Conservation (phyloP, 1,140 invertebrate species). For the Halictus rubicundus region DNA sequence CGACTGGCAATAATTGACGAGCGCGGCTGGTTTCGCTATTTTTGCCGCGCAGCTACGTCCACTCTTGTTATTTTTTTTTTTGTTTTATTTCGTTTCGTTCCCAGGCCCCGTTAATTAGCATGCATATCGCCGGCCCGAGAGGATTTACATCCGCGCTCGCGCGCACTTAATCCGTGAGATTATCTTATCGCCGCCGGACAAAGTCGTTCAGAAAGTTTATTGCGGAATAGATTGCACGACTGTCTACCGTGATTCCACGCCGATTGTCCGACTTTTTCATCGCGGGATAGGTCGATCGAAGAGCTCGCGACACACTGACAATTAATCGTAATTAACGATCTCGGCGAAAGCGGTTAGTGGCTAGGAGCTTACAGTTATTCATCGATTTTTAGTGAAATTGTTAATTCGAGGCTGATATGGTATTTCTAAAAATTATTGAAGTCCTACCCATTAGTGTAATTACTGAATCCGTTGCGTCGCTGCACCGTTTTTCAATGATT, state of each 20-base stretch:
- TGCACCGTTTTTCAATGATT: too few species aligned
- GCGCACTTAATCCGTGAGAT: neutral
- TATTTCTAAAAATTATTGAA: too few species aligned
- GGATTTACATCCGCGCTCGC: neutral
- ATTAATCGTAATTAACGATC: too few species aligned
- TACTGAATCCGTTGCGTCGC: too few species aligned
- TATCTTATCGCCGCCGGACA: constrained; percentile 7
- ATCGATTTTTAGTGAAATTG: too few species aligned
- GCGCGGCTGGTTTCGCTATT: neutral
- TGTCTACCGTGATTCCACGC: neutral
- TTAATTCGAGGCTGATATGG: too few species aligned
- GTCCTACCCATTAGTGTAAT: too few species aligned
- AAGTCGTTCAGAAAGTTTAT: constrained; percentile 10
- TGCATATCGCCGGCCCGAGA: neutral
- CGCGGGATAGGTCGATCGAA: neutral
- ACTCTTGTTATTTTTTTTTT: too few species aligned
- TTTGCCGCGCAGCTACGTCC: neutral
- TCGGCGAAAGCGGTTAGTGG: too few species aligned
- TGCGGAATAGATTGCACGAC: neutral
- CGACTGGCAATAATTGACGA: neutral
- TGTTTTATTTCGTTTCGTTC: neutral
- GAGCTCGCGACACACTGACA: too few species aligned
- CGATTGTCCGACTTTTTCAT: neutral
- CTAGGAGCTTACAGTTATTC: too few species aligned
- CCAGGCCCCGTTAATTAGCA: neutral